Conservation (phyloP, 2,113 vertebrate genomes). For the Platysternon megacephalum region DNA sequence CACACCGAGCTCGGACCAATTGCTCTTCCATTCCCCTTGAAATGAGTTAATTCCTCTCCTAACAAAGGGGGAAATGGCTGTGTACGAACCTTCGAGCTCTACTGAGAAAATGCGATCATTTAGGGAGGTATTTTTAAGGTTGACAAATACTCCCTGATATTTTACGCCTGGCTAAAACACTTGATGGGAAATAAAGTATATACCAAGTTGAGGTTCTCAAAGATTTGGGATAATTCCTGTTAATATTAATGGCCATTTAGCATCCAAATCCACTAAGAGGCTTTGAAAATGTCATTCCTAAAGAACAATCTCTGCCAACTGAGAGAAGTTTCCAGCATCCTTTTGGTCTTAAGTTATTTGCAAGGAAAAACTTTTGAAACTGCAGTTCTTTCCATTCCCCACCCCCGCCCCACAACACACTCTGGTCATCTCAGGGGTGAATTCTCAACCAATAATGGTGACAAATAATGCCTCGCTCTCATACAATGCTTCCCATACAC, state of each 20-base stretch:
- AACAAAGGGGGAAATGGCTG: too few relatives aligned
- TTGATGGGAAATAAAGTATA: neutral
- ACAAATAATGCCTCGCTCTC: too few relatives aligned
- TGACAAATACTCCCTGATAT: neutral
- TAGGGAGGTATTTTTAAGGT: neutral
- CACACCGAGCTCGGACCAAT: too few relatives aligned
- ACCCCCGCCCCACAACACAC: too few relatives aligned
- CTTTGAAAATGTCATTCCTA: neutral
- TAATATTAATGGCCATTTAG: neutral
- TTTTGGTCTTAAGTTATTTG: neutral
- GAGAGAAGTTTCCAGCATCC: neutral
- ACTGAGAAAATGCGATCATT: neutral
- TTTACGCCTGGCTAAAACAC: neutral
- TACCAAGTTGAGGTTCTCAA: neutral
- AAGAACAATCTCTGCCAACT: neutral
- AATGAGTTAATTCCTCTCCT: too few relatives aligned
- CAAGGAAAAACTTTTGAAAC: neutral
- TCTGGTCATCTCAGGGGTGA: too few relatives aligned
- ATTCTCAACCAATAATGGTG: too few relatives aligned
- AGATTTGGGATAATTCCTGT: neutral
- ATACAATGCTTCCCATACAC: too few relatives aligned
- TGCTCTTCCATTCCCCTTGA: too few relatives aligned
- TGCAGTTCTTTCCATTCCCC: neutral
- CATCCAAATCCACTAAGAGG: neutral
- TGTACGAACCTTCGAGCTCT: neutral